Base-by-base conservation (phyloP, 92 coral and sea anemone genomes). In the Porites divaricata region DNA sequence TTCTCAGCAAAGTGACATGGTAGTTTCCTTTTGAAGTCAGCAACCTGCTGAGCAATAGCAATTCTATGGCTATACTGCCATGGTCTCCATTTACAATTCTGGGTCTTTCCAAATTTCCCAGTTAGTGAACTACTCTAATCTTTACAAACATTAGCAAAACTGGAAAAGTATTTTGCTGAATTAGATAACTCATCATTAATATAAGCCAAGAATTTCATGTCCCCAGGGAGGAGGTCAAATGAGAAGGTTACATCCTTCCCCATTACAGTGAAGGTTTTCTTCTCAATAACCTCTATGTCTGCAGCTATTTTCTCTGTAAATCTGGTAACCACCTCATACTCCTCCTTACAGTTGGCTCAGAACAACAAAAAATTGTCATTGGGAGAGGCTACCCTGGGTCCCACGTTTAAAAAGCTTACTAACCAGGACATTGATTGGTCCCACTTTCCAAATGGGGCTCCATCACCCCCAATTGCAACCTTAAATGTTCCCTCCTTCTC, bases 381-480 rank as follows among this genome's bases (percentile, higher is more conserved):
- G 81, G 76, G 80, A 76, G 85, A 84, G 14, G 91, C 91, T 1
- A 93, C 87, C 75, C 91, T 56, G 4, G 90, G 58, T 62, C 93
- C 92, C 66, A 81, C 92, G 88, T 93, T 93, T 61, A 93, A 50
- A 41, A 68, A 57, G 3, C 59, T 87, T 65, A 73, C 82, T 72
- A 80, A 63, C 81, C 90, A 86, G 20, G 87, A 88, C 70, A 81
- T 57, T 24, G n/a, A n/a, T n/a, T n/a, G n/a, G n/a, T n/a, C n/a
- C n/a, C n/a, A n/a, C n/a, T n/a, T n/a, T n/a, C n/a, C n/a, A n/a
- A n/a, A n/a, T n/a, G n/a, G n/a, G n/a, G n/a, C n/a, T n/a, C n/a
- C n/a, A n/a, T n/a, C n/a, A 17, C 88, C 88, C 53, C 92, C 95
- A 51, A 91, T 85, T n/a, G 94, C n/a, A n/a, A n/a, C n/a, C n/a